These are phyloP conservation scores for Pherbina coryleti DNA, from an alignment of 2,888 invertebrate genomes.

Conservation along the genomic window DNA sequence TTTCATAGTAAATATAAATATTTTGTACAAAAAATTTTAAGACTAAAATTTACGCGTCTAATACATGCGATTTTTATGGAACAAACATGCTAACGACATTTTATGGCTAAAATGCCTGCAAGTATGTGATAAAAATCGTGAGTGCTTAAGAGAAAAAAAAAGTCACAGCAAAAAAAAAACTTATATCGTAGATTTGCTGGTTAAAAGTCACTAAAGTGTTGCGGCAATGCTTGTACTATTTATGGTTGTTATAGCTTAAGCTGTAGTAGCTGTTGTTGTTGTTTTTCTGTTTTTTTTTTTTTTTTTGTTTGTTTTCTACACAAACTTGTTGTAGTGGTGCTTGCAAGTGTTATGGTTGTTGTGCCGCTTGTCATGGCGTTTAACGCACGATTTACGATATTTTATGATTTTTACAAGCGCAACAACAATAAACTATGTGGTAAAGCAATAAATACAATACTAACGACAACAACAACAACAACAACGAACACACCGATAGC, in stretches of 20 bases:
- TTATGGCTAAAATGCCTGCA: constrained; percentile 25
- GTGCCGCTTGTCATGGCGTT: neutral
- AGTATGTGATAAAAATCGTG: constrained; percentile 29
- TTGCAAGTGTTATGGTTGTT: neutral
- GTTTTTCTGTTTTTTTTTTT: too few relatives aligned
- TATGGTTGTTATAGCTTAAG: neutral
- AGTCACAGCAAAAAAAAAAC: neutral
- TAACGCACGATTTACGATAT: constrained; percentile 22
- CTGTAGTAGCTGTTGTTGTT: neutral
- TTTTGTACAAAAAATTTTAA: too few relatives aligned
- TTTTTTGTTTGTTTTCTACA: neutral
- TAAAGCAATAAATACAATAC: constrained; percentile 29
- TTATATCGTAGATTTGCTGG: neutral
- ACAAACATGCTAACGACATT: constrained; percentile 12
- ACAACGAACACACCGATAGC: constrained; percentile 19
- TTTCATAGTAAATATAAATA: too few relatives aligned
- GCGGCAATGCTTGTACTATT: neutral
- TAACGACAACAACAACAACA: constrained; percentile 26
- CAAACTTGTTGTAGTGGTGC: neutral
- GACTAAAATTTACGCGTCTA: constrained; percentile 11
- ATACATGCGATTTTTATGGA: constrained; percentile 30
- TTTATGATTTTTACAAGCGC: constrained; percentile 29
- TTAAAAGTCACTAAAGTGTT: constrained; percentile 19
- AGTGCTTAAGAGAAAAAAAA: neutral
- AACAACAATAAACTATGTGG: constrained; percentile 28